These are phyloP conservation scores for Muscina levida DNA, from an alignment of 2,888 invertebrate genomes.

Conservation along the genomic window DNA sequence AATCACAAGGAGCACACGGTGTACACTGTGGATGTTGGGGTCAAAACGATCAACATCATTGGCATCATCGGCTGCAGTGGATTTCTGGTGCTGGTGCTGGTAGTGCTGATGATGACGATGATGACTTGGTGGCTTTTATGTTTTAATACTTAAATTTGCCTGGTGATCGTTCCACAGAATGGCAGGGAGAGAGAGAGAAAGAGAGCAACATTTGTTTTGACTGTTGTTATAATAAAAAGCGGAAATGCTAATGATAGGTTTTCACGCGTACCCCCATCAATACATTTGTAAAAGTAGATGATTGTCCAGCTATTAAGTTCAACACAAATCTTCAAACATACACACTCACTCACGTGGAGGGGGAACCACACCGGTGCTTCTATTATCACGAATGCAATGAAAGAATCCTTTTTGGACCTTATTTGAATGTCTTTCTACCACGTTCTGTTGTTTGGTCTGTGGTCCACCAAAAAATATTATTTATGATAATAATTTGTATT, in stretches of 20 bases:
- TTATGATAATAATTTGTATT: slow-evolving; percentile 76
- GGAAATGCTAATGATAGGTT: slow-evolving; percentile 80
- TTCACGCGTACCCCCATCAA: slow-evolving; percentile 66
- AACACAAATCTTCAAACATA: not conserved
- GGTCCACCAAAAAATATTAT: slow-evolving; percentile 72
- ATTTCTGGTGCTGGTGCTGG: not conserved
- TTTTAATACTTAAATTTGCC: slow-evolving; percentile 58
- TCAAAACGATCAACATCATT: slow-evolving; percentile 1
- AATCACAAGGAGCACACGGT: slow-evolving; percentile 66
- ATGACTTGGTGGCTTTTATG: slow-evolving; percentile 49
- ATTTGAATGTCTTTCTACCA: slow-evolving; percentile 28
- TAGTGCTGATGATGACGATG: slow-evolving; percentile 9
- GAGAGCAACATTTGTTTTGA: slow-evolving; percentile 28
- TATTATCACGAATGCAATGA: slow-evolving; percentile 1
- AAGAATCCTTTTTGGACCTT: slow-evolving; percentile 26
- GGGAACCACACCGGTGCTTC: too few relatives aligned
- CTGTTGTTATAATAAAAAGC: slow-evolving; percentile 77
- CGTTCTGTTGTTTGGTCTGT: not conserved
- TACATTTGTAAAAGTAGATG: slow-evolving; percentile 46
- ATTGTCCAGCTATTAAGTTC: slow-evolving; percentile 29
- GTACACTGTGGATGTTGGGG: slow-evolving; percentile 21
- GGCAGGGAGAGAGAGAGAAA: too few relatives aligned
- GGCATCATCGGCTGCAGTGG: not conserved
- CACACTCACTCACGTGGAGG: not conserved
- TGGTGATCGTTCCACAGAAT: too few relatives aligned